These are phyloP conservation scores for Micrastur ruficollis DNA, from an alignment of 2,797 vertebrate species.

Conservation along the genomic window DNA sequence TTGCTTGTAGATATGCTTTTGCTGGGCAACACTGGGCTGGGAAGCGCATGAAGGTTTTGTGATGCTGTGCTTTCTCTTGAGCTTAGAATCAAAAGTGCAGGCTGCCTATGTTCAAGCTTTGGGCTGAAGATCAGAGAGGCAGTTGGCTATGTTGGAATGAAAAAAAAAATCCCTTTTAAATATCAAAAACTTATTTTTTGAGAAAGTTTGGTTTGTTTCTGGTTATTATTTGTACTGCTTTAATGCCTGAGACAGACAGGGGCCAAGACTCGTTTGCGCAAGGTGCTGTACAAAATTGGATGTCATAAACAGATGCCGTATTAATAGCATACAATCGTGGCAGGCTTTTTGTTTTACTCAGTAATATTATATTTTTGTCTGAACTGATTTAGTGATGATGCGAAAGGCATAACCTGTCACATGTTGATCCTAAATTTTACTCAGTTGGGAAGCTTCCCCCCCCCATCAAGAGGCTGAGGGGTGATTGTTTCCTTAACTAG, in stretches of 20 bases:
- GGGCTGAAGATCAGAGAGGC: conserved; percentile 45
- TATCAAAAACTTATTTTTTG: not conserved
- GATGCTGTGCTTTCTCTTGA: conserved; percentile 5
- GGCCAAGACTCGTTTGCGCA: not conserved
- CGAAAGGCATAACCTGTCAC: not conserved
- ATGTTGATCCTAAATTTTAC: not conserved
- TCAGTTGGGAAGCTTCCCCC: not conserved
- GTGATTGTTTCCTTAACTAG: not conserved
- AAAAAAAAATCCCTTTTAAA: not conserved
- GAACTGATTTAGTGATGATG: not conserved
- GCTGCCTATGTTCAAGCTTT: conserved; percentile 35
- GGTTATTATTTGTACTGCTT: not conserved
- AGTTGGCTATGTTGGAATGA: not conserved
- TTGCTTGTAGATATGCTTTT: not conserved
- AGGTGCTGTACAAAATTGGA: not conserved
- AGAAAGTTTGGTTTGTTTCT: not conserved
- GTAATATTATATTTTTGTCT: not conserved
- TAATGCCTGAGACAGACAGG: not conserved
- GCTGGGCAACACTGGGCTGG: not conserved
- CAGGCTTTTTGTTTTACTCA: not conserved
- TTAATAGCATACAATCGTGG: not conserved
- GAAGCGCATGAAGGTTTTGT: not conserved
- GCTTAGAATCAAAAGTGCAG: conserved; percentile 41
- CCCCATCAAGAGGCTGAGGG: not conserved
- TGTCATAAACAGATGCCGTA: not conserved